These are phyloP conservation scores for Aleiodes leptofemur DNA, from an alignment of 2,888 invertebrate genomes.

Conservation along the genomic window DNA sequence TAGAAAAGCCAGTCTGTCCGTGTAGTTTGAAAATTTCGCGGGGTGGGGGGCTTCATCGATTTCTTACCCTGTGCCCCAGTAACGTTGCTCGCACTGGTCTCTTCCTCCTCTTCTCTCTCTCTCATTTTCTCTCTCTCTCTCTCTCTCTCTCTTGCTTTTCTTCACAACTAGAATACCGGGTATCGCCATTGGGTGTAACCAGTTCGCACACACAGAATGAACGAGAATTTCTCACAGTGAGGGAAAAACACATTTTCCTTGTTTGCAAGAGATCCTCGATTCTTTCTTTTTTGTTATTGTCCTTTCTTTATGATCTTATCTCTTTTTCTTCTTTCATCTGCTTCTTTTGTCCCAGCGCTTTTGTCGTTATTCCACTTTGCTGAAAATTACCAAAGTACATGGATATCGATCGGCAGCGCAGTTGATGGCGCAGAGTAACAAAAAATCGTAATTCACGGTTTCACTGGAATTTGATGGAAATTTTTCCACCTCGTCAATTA, in stretches of 20 bases:
- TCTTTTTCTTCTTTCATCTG: constrained; percentile 20
- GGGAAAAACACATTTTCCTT: constrained; percentile 57
- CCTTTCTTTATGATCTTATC: constrained; percentile 22
- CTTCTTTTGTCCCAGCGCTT: constrained; percentile 13
- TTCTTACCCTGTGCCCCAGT: constrained; percentile 73
- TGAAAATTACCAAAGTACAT: constrained; percentile 17
- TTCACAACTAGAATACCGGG: constrained; percentile 36
- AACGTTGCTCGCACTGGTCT: constrained; percentile 64
- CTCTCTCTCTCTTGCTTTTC: background rate
- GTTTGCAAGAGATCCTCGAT: constrained; percentile 47
- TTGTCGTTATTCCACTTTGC: constrained; percentile 1
- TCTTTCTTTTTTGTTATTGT: background rate
- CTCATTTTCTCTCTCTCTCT: too few relatives aligned
- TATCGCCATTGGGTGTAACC: constrained; percentile 59
- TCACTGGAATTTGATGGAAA: background rate
- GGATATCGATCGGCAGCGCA: constrained; percentile 17
- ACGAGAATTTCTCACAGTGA: background rate
- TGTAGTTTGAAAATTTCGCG: constrained; percentile 55
- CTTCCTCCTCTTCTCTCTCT: background rate
- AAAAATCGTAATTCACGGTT: constrained; percentile 13
- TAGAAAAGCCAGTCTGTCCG: constrained; percentile 48
- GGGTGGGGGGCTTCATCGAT: constrained; percentile 72
- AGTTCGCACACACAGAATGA: constrained; percentile 1
- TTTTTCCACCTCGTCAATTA: too few relatives aligned
- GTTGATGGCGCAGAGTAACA: background rate